Conservation (phyloP, 2,113 vertebrate genomes). For the Psittacara wagleri region DNA sequence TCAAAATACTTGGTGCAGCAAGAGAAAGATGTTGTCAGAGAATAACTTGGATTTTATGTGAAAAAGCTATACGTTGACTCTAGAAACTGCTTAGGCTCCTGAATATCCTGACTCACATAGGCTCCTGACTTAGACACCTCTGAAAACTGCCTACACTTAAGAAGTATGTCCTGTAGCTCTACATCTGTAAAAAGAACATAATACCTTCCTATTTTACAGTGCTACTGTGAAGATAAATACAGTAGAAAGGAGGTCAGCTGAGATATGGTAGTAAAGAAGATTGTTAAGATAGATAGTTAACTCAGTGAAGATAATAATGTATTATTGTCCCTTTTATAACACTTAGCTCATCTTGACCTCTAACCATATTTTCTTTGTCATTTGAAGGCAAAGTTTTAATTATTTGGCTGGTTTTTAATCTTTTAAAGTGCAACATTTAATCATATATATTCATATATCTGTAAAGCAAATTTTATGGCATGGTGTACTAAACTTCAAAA, state of each 20-base stretch:
- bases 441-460: background rate
- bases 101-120: background rate
- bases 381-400: background rate
- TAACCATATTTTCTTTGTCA: background rate
- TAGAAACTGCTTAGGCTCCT: background rate
- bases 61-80: background rate
- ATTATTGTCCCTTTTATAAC: background rate
- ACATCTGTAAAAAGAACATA: background rate
- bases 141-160: background rate
- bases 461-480: background rate
- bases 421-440: background rate
- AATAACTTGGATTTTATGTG: background rate
- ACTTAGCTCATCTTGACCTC: background rate
- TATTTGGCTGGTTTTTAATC: background rate
- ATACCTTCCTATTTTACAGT: background rate
- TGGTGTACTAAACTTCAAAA: background rate
- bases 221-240: background rate
- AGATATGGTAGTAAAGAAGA: background rate
- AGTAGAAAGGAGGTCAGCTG: background rate
- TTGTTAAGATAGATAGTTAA: background rate
- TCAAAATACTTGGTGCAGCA: background rate
- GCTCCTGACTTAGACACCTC: background rate
- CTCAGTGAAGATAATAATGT: background rate
- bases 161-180: background rate
- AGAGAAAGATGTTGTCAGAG: background rate